Conservation (phyloP, 1,140 invertebrate species). For the Lordiphosa stackelbergi region DNA sequence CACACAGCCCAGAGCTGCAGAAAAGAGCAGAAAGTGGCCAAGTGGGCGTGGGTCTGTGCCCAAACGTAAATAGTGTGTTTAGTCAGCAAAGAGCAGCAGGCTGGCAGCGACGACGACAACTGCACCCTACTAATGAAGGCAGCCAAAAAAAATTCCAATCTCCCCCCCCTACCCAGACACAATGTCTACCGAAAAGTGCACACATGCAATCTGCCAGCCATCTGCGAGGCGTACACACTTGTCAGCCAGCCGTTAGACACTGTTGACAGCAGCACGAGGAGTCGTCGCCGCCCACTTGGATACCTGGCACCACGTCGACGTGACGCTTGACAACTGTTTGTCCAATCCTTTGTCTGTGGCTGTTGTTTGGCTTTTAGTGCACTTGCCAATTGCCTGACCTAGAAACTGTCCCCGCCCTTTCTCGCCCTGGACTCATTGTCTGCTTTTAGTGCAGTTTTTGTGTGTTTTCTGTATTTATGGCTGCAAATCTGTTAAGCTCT, state of each 20-base stretch:
- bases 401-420: conserved; percentile 31
- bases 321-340: conserved; percentile 44
- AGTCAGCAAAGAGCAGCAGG: conserved; percentile 31
- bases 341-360: conserved; percentile 8
- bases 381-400: conserved; percentile 68
- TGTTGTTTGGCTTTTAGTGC: conserved; percentile 65
- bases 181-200: conserved; percentile 60
- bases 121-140: conserved; percentile 64
- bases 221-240: conserved; percentile 71
- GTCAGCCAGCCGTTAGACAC: conserved; percentile 65
- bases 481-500: conserved; percentile 68
- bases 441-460: conserved; percentile 50
- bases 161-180: conserved; percentile 25
- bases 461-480: conserved; percentile 45
- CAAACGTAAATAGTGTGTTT: conserved; percentile 63
- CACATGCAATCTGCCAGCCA: conserved; percentile 53
- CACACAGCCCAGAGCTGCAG: neutral
- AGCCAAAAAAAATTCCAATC: conserved; percentile 42
- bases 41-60: conserved; percentile 41
- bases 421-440: conserved; percentile 26
- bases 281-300: conserved; percentile 21
- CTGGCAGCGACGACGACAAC: conserved; percentile 45
- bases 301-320: conserved; percentile 24
- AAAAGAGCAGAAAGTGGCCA: conserved; percentile 27
- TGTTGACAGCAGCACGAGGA: conserved; percentile 48